A percentile compares a stretch with the other conserved stretches of the same genome.
Conservation (phyloP, 2,113 vertebrate species). For the Petromus typicus region DNA sequence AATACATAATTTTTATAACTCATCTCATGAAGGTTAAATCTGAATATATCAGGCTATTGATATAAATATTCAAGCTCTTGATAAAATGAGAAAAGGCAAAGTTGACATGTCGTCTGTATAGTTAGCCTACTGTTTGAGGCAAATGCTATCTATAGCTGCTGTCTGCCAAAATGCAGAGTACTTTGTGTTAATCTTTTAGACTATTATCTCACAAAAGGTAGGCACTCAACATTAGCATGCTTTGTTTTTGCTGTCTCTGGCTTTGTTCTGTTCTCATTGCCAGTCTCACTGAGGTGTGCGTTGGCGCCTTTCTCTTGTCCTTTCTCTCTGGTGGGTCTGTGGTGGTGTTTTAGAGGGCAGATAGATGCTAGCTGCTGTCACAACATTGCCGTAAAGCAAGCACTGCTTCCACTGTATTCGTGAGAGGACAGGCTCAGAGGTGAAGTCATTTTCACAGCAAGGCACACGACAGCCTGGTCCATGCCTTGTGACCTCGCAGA, state of each 20-base stretch:
- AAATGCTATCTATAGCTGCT: background rate
- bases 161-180: conserved; percentile 3
- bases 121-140: background rate
- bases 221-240: background rate
- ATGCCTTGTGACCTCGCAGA: background rate
- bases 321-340: background rate
- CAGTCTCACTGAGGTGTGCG: background rate
- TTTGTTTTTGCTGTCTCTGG: background rate
- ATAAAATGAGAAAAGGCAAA: background rate
- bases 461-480: background rate
- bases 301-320: background rate
- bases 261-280: background rate
- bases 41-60: background rate
- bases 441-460: background rate
- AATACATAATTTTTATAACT: background rate
- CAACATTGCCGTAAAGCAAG: background rate
- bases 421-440: background rate
- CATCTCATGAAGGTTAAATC: conserved; percentile 11
- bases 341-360: background rate
- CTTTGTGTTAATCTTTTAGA: background rate
- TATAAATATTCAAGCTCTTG: background rate
- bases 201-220: background rate
- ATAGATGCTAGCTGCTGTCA: background rate
- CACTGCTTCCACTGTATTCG: background rate
- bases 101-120: background rate